Evolutionary conservation across 2,797 vertebrate species (phyloP).

Genomic region (Buphagus erythrorhynchus): DNA sequence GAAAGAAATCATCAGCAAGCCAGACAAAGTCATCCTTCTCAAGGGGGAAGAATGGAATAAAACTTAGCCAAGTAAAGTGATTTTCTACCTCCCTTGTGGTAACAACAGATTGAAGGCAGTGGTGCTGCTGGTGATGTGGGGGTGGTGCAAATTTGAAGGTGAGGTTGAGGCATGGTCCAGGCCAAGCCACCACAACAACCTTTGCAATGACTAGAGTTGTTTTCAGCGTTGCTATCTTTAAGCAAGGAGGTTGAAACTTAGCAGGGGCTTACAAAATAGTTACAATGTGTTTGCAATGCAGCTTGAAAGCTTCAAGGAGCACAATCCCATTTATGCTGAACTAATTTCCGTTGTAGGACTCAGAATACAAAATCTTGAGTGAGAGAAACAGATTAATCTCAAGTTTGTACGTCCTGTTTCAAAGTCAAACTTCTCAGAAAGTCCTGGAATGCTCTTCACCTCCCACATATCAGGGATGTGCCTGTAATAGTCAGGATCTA

Average conservation of each 20-base stretch:
- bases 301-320: not conserved
- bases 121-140: accelerated
- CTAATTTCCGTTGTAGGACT: not conserved
- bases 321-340: not conserved
- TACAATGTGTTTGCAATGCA: not conserved
- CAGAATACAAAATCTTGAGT: not conserved
- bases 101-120: not conserved
- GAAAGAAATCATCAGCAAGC: not conserved
- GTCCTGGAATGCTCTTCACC: not conserved
- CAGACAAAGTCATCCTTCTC: not conserved
- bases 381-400: not conserved
- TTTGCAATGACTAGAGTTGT: not conserved
- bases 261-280: not conserved
- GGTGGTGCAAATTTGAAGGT: not conserved
- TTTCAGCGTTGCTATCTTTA: not conserved
- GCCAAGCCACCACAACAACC: not conserved
- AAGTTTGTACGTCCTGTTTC: not conserved
- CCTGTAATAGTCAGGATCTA: not conserved
- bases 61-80: not conserved
- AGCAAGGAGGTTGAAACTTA: not conserved
- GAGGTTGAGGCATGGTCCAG: not conserved
- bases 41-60: not conserved
- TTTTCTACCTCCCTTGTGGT: not conserved
- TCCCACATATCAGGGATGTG: not conserved
- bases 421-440: not conserved